Evolutionary conservation across 2,888 invertebrate species (phyloP), one percentile per base, ranked within the genome.

Genomic region (Chymomyza procnemis): DNA sequence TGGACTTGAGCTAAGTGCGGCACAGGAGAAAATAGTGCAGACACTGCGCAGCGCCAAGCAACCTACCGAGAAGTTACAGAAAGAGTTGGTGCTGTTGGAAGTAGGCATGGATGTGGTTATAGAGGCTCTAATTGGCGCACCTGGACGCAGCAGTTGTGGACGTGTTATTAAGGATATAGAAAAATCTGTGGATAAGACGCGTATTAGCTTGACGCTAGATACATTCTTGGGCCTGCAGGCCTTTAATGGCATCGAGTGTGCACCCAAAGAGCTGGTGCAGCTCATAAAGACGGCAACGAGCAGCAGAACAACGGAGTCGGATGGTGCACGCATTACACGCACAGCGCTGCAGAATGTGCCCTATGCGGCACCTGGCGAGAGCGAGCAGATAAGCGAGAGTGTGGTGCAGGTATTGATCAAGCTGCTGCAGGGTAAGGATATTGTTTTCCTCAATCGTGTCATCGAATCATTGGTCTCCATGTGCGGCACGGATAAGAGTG

Each of bases 21-120:
- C 59, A 9, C 81, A 82, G 56, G 59, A 81, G 22, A 22, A 67
- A 3, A 78, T 70, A 2, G 63, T 82, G 9, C 76, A 76, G 46
- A 16, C 59, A 0, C 61, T 82, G 48, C 70, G 71, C n/a, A 41
- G 2, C 21, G 68, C 48, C 3, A 64, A 72, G 66, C 69, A 67
- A 3, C 12, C 66, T 3, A 46, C 57, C 57, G 72, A 76, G 14
- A 34, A 12, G 6, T 65, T 73, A 41, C 34, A 41, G 30, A 67
- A 56, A n/a, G 72, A 61, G 1, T 54, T 61, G 0, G 34, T 79
- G 2, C 46, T 78, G 8, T 63, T 82, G n/a, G 71, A 81, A 12
- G 19, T 82, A 56, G 85, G 85, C 66, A 80, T 82, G 87, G 76
- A 82, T 50, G 67, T 76, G 22, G 75, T 82, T 1, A 81, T 82